These are phyloP conservation scores for Papilio polytes DNA, from an alignment of 1,140 invertebrate species.

Conservation along the genomic window DNA sequence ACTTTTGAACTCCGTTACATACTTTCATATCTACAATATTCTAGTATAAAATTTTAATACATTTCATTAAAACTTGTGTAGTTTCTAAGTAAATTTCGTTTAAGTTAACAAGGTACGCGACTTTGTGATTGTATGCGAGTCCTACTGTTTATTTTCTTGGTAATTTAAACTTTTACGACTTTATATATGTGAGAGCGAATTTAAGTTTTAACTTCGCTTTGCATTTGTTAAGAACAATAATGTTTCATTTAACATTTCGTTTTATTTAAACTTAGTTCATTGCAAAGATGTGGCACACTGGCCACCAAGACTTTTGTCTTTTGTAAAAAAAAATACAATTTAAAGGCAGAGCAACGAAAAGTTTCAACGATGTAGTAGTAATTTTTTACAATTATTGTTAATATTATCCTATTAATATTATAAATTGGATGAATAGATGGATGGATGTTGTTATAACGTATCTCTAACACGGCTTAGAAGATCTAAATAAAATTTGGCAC, in stretches of 20 bases:
- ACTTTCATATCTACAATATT: slow-evolving; percentile 8
- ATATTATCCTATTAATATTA: too few relatives aligned
- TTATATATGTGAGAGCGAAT: slow-evolving; percentile 32
- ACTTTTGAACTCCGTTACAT: slow-evolving; percentile 5
- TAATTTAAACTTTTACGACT: slow-evolving; percentile 40
- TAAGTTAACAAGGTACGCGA: slow-evolving; percentile 37
- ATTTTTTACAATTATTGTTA: too few relatives aligned
- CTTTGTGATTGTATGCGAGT: slow-evolving; percentile 34
- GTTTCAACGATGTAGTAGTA: too few relatives aligned
- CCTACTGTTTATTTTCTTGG: slow-evolving; percentile 39
- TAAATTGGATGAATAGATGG: too few relatives aligned
- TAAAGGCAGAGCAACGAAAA: too few relatives aligned
- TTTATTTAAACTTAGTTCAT: slow-evolving; percentile 18
- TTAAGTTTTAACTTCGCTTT: slow-evolving; percentile 31
- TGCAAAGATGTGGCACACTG: too few relatives aligned
- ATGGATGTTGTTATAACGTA: too few relatives aligned
- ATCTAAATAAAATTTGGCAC: too few relatives aligned
- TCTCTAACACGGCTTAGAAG: too few relatives aligned
- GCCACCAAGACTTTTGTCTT: too few relatives aligned
- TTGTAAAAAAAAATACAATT: too few relatives aligned
- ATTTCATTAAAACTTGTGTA: slow-evolving; percentile 39
- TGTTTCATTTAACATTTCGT: slow-evolving; percentile 11
- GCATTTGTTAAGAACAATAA: slow-evolving; percentile 35
- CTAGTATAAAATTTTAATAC: slow-evolving; percentile 35
- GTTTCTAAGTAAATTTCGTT: slow-evolving; percentile 38